Percentiles rank a stretch among this genome's conserved stretches.
Evolutionary conservation across 2,113 vertebrate species (phyloP).

Genomic region (Ptychochromis oligacanthus): DNA sequence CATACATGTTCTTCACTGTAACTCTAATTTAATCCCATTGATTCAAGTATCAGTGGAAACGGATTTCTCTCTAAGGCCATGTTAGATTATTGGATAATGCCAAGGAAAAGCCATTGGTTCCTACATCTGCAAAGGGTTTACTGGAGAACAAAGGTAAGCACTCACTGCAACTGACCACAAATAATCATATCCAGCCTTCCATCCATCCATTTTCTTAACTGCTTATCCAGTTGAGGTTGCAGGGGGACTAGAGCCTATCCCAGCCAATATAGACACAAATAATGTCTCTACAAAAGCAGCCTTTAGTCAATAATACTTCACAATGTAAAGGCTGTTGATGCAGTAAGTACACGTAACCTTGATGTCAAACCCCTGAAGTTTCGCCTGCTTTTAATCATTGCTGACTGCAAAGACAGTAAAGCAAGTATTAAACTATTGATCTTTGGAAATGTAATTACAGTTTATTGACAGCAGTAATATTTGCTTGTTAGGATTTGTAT

Average conservation of each 20-base stretch:
- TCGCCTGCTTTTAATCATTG: neutral
- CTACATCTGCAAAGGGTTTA: neutral
- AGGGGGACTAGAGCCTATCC: neutral
- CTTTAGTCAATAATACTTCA: neutral
- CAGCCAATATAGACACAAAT: neutral
- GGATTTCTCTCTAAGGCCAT: neutral
- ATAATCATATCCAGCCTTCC: neutral
- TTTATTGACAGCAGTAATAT: neutral
- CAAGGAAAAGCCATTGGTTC: neutral
- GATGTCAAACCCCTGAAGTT: neutral
- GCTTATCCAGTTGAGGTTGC: neutral
- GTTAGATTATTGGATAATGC: neutral
- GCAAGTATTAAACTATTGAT: neutral
- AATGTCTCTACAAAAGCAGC: neutral
- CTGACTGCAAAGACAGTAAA: neutral
- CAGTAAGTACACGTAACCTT: neutral
- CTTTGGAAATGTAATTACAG: neutral
- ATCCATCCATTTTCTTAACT: neutral
- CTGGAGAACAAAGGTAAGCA: neutral
- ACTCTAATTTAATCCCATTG: neutral
- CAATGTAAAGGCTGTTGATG: neutral
- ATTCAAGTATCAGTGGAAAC: neutral
- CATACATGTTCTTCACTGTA: neutral
- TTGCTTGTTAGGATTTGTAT: neutral
- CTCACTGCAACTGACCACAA: neutral